Conservation (phyloP, 2,113 vertebrate genomes). For the Gorilla gorilla region DNA sequence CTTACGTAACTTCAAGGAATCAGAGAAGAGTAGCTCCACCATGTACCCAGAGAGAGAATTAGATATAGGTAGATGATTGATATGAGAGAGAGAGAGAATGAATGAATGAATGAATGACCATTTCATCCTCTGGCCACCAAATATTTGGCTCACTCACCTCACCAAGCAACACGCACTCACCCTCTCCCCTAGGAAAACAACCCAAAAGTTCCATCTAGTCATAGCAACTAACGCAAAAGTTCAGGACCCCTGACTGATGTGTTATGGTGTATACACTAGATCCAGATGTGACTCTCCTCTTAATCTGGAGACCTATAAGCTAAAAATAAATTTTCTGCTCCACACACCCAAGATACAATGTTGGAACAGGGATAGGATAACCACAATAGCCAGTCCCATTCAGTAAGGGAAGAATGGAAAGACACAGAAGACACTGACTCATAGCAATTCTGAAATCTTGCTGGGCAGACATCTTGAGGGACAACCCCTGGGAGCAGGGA, state of each 20-base stretch:
- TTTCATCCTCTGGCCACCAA: neutral
- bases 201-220: neutral
- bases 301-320: neutral
- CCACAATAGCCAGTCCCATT: neutral
- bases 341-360: neutral
- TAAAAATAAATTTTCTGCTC: neutral
- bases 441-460: neutral
- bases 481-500: neutral
- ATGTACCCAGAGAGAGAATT: neutral
- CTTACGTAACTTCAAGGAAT: constrained; percentile 2
- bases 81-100: too few relatives aligned
- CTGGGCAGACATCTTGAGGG: neutral
- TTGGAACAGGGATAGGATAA: neutral
- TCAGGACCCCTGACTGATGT: neutral
- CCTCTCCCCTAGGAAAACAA: neutral
- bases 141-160: neutral
- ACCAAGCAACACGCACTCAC: neutral
- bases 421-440: neutral
- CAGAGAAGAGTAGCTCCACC: neutral
- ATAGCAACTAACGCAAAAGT: neutral
- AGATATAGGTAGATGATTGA: neutral
- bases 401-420: neutral
- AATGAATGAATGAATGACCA: too few relatives aligned
- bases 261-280: neutral
- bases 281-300: neutral